Evolutionary conservation across 2,797 vertebrate species (phyloP), one percentile per base, ranked within the genome.

Genomic region (Lacerta bilineata): DNA sequence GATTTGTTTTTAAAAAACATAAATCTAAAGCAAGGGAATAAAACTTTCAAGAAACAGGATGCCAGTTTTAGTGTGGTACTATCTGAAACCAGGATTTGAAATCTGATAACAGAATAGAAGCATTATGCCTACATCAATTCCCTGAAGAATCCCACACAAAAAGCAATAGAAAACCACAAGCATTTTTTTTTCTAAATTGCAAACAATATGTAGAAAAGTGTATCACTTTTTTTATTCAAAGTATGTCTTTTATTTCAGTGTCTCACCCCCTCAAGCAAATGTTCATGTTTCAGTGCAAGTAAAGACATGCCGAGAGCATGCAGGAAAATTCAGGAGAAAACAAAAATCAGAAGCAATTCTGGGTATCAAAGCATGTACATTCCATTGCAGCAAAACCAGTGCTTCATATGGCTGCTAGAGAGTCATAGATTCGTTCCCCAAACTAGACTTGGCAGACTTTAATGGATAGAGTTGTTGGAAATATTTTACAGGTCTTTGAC

Each of bases 251-350:
- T 68, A 0, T 0, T 0, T 66, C 23, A 77, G 17, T 27, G 36
- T 25, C 76, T 72, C 84, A 92, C 71, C 64, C 87, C 61, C 83
- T 27, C 36, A 85, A 18, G 78, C 3, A 78, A 88, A 81, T 68
- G 11, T 77, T 94, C 43, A 55, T 72, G 33, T 59, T 9, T 39
- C 86, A 59, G 39, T 71, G 90, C 81, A 88, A 75, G 5, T 7
- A 86, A 33, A 91, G 82, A 92, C 3, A 91, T 13, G 36, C 20
- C 90, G 0, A 87, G 3, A n/a, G 29, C 59, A 91, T 69, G 17
- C 1, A 93, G n/a, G 2, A 39, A 93, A 91, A 74, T 93, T 92
- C 27, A 90, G n/a, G 4, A 90, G 36, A 87, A 91, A 64, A 55
- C 4, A 55, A 4, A 55, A n/a, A 90, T 23, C 69, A 68, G 43